phyloP scores from a whole-genome alignment of 2,113 vertebrate species.

The Gymnocephalus cernua region DNA sequence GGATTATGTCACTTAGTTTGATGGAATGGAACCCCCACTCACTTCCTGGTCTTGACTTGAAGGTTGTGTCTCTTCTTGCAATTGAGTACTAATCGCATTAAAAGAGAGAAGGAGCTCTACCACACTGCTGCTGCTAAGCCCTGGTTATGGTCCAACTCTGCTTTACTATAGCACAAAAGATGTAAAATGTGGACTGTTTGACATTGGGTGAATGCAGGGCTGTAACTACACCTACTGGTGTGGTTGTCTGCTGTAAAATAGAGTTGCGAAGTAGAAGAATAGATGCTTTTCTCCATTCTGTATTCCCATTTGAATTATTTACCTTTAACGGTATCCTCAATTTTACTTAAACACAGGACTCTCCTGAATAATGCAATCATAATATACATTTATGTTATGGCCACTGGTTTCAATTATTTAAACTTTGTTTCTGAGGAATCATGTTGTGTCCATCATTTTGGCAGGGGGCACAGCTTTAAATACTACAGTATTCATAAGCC shows the following conservation, averaged over 20 bases:
- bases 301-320: background rate
- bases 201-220: conserved; percentile 4
- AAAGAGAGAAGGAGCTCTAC: conserved; percentile 34
- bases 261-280: background rate
- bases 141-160: conserved; percentile 53
- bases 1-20: conserved; percentile 49
- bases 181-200: conserved; percentile 18
- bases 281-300: background rate
- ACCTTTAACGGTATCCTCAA: background rate
- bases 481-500: background rate
- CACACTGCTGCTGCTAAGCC: conserved; percentile 31
- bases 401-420: background rate
- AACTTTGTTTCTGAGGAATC: background rate
- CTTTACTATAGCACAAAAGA: conserved; percentile 54
- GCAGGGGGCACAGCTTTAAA: background rate
- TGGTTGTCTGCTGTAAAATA: background rate
- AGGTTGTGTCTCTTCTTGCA: conserved; percentile 44
- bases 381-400: no score
- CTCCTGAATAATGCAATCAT: background rate
- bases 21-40: conserved; percentile 40
- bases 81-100: conserved; percentile 65
- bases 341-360: background rate
- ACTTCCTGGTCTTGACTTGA: conserved; percentile 26
- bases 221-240: conserved; percentile 8
- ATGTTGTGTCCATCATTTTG: background rate